phyloP scores from a whole-genome alignment of 2,888 invertebrate species.

The Mimachlamys varia region DNA sequence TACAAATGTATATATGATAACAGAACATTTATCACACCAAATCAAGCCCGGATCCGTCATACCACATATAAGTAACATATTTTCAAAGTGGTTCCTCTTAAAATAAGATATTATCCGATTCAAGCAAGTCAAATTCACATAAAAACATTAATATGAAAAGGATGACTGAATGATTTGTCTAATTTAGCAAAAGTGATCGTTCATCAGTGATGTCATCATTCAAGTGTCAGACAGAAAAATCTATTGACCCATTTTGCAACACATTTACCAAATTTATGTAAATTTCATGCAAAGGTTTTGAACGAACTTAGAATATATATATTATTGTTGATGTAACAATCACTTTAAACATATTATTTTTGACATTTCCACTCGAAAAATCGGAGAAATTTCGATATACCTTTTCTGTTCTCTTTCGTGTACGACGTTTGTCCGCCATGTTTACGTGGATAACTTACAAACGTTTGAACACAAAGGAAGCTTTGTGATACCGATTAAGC shows the following conservation, averaged over 20 bases:
- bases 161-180: too few relatives aligned
- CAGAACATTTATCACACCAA: too few relatives aligned
- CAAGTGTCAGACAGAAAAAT: not conserved
- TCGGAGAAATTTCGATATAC: conserved; percentile 45
- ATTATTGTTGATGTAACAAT: not conserved
- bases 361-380: not conserved
- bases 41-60: too few relatives aligned
- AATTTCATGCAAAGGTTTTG: not conserved
- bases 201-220: not conserved
- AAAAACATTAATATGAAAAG: too few relatives aligned
- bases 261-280: not conserved
- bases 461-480: not conserved
- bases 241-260: not conserved
- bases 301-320: not conserved
- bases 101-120: too few relatives aligned
- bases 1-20: too few relatives aligned
- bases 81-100: too few relatives aligned
- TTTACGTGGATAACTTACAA: conserved; percentile 61
- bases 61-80: too few relatives aligned
- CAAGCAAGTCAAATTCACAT: too few relatives aligned
- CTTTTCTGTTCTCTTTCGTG: conserved; percentile 56
- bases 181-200: too few relatives aligned
- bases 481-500: not conserved
- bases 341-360: not conserved
- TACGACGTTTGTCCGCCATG: conserved; percentile 66